These are phyloP conservation scores for Acrocephalus arundinaceus DNA, from an alignment of 2,113 vertebrate species.

Conservation along the genomic window DNA sequence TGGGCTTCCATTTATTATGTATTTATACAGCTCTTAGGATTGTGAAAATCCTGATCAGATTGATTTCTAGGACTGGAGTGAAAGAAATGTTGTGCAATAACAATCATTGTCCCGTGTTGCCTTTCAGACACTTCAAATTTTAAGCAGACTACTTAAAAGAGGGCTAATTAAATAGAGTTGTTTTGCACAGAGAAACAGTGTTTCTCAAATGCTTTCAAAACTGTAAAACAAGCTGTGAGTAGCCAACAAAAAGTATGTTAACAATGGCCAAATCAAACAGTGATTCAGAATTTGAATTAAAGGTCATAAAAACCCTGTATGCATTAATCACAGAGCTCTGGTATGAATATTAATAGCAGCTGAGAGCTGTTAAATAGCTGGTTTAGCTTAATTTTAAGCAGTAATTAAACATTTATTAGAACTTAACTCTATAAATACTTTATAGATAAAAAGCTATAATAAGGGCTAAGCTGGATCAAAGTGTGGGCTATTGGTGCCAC, in stretches of 20 bases:
- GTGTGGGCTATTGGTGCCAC: not conserved
- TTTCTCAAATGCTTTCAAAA: constrained; percentile 51
- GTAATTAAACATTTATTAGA: constrained; percentile 53
- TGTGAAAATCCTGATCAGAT: not conserved
- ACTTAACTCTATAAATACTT: constrained; percentile 35
- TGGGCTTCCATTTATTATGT: not conserved
- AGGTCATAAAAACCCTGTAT: constrained; percentile 54
- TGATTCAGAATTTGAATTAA: constrained; percentile 60
- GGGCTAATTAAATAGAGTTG: constrained; percentile 15
- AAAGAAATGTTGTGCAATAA: constrained; percentile 7
- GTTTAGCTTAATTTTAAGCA: constrained; percentile 38
- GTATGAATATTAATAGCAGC: constrained; percentile 55
- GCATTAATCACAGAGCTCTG: constrained; percentile 42
- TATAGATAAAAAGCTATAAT: not conserved
- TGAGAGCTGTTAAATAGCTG: constrained; percentile 19
- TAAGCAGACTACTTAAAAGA: constrained; percentile 11
- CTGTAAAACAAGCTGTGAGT: constrained; percentile 42
- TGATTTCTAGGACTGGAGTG: constrained; percentile 18
- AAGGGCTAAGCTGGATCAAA: not conserved
- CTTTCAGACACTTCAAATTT: constrained; percentile 3
- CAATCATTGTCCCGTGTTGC: not conserved
- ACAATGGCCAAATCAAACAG: constrained; percentile 66
- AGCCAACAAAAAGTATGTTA: constrained; percentile 48
- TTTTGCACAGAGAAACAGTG: constrained; percentile 25
- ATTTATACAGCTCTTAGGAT: not conserved